These are phyloP conservation scores for Calameuta idolon DNA, from an alignment of 2,888 invertebrate genomes.

Conservation along the genomic window DNA sequence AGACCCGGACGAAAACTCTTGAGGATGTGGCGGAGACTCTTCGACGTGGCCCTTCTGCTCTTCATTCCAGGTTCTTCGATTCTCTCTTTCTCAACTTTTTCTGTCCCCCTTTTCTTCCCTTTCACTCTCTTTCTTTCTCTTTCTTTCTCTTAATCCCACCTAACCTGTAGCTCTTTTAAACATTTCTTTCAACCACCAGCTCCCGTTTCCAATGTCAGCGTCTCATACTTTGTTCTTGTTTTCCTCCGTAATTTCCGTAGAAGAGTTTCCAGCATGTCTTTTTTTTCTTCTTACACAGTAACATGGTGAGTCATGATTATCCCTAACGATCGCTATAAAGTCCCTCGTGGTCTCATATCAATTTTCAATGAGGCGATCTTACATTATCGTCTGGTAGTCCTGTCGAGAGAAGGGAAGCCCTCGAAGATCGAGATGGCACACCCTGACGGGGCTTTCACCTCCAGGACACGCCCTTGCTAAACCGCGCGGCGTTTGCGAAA, in stretches of 20 bases:
- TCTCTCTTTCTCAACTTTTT: slow-evolving; percentile 19
- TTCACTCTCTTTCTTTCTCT: neutral
- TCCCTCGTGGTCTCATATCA: neutral
- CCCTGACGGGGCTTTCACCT: neutral
- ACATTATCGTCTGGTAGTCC: neutral
- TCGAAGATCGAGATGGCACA: neutral
- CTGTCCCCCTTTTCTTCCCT: slow-evolving; percentile 9
- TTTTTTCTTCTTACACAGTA: neutral
- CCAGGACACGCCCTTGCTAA: slow-evolving; percentile 7
- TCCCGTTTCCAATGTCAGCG: neutral
- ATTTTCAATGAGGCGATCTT: neutral
- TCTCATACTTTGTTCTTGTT: neutral
- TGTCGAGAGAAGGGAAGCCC: neutral
- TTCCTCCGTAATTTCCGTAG: neutral
- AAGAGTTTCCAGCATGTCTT: neutral
- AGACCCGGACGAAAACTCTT: slow-evolving; percentile 5
- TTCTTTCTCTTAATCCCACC: neutral
- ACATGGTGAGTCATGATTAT: neutral
- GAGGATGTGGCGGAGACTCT: slow-evolving; percentile 4
- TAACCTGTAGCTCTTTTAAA: neutral
- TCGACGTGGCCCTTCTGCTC: slow-evolving; percentile 8
- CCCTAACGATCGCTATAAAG: neutral
- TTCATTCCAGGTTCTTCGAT: slow-evolving; percentile 29
- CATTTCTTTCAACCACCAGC: neutral
- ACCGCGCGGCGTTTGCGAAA: neutral